A percentile compares a stretch with the other conserved stretches of the same genome.
Conservation (phyloP, 2,797 vertebrate genomes). For the Acanthornis magna region DNA sequence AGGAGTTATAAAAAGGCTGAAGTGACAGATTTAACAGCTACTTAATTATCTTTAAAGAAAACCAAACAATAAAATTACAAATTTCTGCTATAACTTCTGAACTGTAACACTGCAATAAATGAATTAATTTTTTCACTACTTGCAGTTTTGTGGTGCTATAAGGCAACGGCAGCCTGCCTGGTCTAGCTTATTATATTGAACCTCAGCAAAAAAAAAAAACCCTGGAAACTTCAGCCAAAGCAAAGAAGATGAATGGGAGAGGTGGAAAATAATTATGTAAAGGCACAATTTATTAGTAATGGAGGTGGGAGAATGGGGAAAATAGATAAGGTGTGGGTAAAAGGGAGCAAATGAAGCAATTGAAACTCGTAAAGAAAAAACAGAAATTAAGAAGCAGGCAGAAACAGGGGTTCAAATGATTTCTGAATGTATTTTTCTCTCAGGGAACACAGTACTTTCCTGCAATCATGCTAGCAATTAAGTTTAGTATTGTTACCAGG, state of each 20-base stretch:
- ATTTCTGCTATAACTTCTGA: not conserved
- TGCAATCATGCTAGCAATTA: not conserved
- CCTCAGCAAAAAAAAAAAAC: not conserved
- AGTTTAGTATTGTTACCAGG: not conserved
- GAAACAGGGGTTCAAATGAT: not conserved
- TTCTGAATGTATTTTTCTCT: not conserved
- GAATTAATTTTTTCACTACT: not conserved
- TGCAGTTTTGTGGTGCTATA: not conserved
- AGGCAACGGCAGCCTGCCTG: not conserved
- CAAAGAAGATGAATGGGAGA: not conserved
- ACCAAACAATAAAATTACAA: fast-evolving
- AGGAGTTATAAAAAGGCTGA: not conserved
- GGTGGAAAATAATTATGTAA: not conserved
- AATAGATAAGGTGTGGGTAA: not conserved
- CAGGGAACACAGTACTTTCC: not conserved
- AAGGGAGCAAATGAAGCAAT: not conserved
- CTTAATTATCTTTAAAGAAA: not conserved
- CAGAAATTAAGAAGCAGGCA: not conserved
- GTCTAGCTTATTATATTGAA: not conserved
- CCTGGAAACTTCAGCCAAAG: not conserved
- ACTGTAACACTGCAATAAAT: not conserved
- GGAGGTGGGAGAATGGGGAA: not conserved
- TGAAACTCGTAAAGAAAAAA: not conserved
- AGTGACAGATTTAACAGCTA: not conserved
- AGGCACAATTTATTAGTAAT: not conserved